These are phyloP conservation scores for Hystrix brachyura DNA, from an alignment of 2,113 vertebrate species.

Conservation along the genomic window DNA sequence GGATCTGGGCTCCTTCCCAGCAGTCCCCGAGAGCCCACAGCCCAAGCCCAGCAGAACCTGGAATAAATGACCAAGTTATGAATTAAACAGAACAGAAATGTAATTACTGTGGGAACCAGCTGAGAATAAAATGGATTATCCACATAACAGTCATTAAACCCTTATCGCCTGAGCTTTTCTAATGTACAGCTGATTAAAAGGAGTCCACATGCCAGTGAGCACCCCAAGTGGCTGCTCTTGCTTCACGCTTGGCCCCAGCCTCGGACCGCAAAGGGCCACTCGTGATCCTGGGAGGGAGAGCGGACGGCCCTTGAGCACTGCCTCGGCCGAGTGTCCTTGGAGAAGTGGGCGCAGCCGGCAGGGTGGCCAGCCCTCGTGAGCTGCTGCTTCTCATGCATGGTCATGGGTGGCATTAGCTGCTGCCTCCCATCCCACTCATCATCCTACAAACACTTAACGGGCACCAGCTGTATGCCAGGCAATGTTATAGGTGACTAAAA, in stretches of 20 bases:
- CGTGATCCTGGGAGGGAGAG: rapidly evolving
- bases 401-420: too few species aligned
- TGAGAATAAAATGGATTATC: conserved; percentile 67
- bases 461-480: not conserved
- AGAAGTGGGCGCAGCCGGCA: not conserved
- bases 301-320: rapidly evolving
- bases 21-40: not conserved
- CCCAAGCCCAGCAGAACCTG: not conserved
- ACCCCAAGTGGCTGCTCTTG: not conserved
- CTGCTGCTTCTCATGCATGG: not conserved
- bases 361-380: not conserved
- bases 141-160: not conserved
- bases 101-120: conserved; percentile 71
- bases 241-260: not conserved
- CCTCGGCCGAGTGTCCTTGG: not conserved
- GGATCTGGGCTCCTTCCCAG: not conserved
- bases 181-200: conserved; percentile 35
- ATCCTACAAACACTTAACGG: not conserved
- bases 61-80: conserved; percentile 68
- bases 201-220: not conserved
- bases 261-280: not conserved
- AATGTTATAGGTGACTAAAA: not conserved
- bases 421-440: not conserved
- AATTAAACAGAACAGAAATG: conserved; percentile 79
- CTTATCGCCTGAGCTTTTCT: not conserved